Base-by-base conservation (phyloP, 1,140 invertebrate species). In the Drosophila virilis region DNA sequence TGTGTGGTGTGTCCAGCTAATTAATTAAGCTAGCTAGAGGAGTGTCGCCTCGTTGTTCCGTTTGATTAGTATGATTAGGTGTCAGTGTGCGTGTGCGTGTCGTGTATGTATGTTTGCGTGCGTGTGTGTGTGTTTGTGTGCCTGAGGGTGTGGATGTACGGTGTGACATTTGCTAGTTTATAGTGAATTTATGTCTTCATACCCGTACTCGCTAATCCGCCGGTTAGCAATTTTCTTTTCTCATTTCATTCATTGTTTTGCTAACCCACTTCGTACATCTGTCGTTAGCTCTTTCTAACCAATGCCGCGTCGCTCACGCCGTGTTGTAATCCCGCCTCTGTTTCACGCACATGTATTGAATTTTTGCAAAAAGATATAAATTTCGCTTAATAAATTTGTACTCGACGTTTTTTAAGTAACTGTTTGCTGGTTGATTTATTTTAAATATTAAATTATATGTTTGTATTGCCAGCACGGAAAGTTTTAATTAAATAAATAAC, bases 1-100 rank as follows among this genome's bases (percentile, higher is more conserved):
- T 59, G 17, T 40, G 60, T 62, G 37, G 37, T 68, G 68, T 77
- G 83, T 78, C 75, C 79, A 81, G 73, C 74, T 88, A 86, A 86
- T 86, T 86, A 84, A 86, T 88, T 86, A 69, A 59, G 40, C 40
- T 17, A 54, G 51, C n/a, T 13, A 32, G 67, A 66, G 67, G 67
- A 78, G 68, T 54, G 73, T 64, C 67, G 40, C 38, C 22, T 58
- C 12, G 48, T 46, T 66, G 22, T 73, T 67, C 22, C 48, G 37
- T 55, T 69, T 61, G 57, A 74, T 74, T 69, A 69, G n/a, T 61
- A 32, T 61, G 37, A 52, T 13, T 10, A 28, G 22, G 57, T 67
- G 17, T 50, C 45, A 8, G 54, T 10, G 32, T 65, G 38, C 48
- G 42, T 52, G 22, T 28, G 22, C 40, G 60, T 45, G 37, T 7